Base-by-base conservation (phyloP, 2,797 vertebrate species). In the Cryptoblepharus egeriae region DNA sequence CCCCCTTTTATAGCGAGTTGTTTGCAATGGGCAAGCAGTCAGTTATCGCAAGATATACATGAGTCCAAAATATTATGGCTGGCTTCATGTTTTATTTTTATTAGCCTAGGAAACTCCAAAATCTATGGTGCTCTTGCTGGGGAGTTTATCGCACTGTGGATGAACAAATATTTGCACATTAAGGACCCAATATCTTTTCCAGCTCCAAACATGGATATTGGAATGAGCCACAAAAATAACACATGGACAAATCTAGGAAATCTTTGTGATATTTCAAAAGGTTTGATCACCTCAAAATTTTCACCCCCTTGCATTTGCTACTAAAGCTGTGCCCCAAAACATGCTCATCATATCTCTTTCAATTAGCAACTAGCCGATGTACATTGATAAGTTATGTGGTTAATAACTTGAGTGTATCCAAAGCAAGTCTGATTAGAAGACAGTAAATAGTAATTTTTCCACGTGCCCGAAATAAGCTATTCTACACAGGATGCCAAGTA, bases 381-480 rank as follows among this genome's bases (percentile, higher is more conserved):
- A 58, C 58, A 74, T 61, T 61, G 81, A 37, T 69, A 58, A 77
- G 37, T 49, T 45, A 22, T 49, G 68, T 45, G 26, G 35, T 45
- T 67, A 83, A 83, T 77, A 75, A 57, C 49, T 65, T 22, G 22
- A 24, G 3, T 49, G 52, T 67, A 77, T 61, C 61, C 68, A 60
- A 83, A 85, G 72, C 37, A 68, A 32, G 45, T 70, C 58, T 77
- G 79, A 77, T 77, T 72, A 61, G 55, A 68, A 67, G 30, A 61
- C 72, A 81, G 61, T 77, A 74, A 81, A 77, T 45, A 85, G 60
- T 58, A 58, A 73, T 68, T 55, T 67, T 67, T 52, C 70, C 52
- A 68, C 58, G 49, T 68, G 63, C 52, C 67, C 30, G 61, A 52
- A 77, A 58, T 18, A 32, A 81, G 32, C 55, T 20, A 13, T 61